Base-by-base conservation (phyloP, 2,797 vertebrate species). In the Bufotes viridis region DNA sequence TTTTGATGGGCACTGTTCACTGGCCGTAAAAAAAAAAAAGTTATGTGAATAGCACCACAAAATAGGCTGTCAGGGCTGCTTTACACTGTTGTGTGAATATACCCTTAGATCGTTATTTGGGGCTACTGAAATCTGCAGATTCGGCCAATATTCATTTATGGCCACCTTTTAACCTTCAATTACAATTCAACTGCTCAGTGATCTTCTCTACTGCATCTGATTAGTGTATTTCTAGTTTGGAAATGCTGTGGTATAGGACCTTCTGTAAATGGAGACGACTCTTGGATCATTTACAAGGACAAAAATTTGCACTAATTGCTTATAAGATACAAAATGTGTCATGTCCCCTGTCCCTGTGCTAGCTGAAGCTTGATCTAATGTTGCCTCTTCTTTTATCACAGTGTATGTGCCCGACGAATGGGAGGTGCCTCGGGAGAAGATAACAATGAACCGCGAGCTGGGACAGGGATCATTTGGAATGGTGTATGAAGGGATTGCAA, bases 391-490 rank as follows among this genome's bases (percentile, higher is more conserved):
- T 55, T 81, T 91, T 13, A 86, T 76, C 26, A 2, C 84, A 99
- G 98, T 99, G 93, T 99, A 99, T 0, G 96, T 99, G 22, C 98
- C 98, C 0, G 98, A 99, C 0, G 98, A 99, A 90, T 99, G 98
- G 98, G 98, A 99, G 92, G 98, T 99, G 78, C 96, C 97, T 7
- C 95, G 98, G 9, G 98, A 99, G 93, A 99, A 99, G 94, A 99
- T 99, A 93, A 97, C 96, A 7, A 97, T 99, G 97, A 97, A 94
- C 90, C 95, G 93, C 26, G 98, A 99, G 94, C 94, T 99, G 57
- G 98, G 98, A 29, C 98, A 99, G 90, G 98, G 98, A 87, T 99
- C 98, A 15, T 99, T 99, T 1, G 98, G 98, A 61, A 99, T 99
- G 98, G 98, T 99, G 84, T 99, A 99, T 0, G 98, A 99, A 92